Conservation (phyloP, 2,888 invertebrate species). For the Lacanobia wlatinum region DNA sequence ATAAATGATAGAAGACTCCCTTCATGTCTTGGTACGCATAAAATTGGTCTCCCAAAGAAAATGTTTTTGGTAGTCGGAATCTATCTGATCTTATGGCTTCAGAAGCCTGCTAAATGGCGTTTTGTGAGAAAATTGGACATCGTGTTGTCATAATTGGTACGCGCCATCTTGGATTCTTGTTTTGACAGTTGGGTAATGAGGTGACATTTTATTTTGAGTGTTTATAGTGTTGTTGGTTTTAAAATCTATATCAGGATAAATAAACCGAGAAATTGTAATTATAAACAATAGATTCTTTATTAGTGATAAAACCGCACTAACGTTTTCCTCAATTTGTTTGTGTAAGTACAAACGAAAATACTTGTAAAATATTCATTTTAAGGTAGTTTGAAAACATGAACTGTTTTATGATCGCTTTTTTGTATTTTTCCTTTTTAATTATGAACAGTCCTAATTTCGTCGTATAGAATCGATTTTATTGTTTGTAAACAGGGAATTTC, state of each 20-base stretch:
- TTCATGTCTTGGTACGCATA: constrained; percentile 65
- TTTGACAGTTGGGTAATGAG: constrained; percentile 20
- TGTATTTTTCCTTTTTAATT: no score
- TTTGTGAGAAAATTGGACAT: constrained; percentile 24
- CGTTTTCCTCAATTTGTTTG: background rate
- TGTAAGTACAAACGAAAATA: background rate
- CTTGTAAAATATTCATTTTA: no score
- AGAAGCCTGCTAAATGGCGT: constrained; percentile 17
- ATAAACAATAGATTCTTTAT: background rate
- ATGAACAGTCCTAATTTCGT: no score
- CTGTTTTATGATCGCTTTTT: no score
- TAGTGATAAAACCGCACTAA: background rate
- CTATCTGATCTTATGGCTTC: constrained; percentile 39
- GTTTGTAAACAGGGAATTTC: no score
- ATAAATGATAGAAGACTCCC: constrained; percentile 61
- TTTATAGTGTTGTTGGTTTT: background rate
- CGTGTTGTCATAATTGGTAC: background rate
- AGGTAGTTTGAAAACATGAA: no score
- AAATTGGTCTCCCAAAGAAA: constrained; percentile 65
- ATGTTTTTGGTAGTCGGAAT: constrained; percentile 43
- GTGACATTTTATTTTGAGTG: background rate
- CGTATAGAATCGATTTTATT: no score
- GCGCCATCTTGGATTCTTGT: constrained; percentile 12
- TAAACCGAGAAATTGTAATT: background rate
- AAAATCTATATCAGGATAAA: no score